phyloP scores from a whole-genome alignment of 2,797 vertebrate species.

The Natrix natrix region DNA sequence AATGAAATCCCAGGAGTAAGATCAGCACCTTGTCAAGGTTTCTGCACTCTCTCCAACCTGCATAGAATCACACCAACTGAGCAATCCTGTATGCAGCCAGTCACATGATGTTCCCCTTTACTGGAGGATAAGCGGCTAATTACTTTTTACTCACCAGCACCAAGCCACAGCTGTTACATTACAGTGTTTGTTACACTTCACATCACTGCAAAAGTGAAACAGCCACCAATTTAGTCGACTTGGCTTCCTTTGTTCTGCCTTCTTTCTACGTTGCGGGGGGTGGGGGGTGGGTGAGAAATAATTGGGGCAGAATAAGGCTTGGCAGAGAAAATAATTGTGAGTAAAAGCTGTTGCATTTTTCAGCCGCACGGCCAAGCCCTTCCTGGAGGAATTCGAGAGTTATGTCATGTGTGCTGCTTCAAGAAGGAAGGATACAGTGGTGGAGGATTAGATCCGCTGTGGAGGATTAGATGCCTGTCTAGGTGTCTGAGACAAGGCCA shows the following conservation, averaged over 20 bases:
- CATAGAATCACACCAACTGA: background rate
- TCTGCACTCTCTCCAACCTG: background rate
- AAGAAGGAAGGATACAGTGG: background rate
- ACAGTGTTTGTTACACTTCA: constrained; percentile 36
- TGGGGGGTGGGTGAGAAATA: constrained; percentile 2
- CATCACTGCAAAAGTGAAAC: constrained; percentile 8
- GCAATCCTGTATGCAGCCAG: background rate
- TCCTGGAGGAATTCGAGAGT: background rate
- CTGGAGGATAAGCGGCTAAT: constrained; percentile 19
- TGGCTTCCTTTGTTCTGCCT: background rate
- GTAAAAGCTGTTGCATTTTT: background rate
- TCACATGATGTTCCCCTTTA: constrained; percentile 2
- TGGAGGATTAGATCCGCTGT: background rate
- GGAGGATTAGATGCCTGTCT: background rate
- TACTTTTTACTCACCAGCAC: constrained; percentile 27
- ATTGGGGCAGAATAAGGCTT: constrained; percentile 27
- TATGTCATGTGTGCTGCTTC: background rate
- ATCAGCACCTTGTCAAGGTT: background rate
- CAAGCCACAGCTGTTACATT: constrained; percentile 32
- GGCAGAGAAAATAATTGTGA: background rate
- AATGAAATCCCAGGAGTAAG: background rate
- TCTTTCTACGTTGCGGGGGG: background rate
- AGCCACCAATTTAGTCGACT: constrained; percentile 15
- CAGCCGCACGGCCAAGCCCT: background rate
- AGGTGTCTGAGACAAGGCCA: background rate